These are phyloP conservation scores for Drosophila watanabei DNA, from an alignment of 1,140 invertebrate genomes.

Conservation along the genomic window DNA sequence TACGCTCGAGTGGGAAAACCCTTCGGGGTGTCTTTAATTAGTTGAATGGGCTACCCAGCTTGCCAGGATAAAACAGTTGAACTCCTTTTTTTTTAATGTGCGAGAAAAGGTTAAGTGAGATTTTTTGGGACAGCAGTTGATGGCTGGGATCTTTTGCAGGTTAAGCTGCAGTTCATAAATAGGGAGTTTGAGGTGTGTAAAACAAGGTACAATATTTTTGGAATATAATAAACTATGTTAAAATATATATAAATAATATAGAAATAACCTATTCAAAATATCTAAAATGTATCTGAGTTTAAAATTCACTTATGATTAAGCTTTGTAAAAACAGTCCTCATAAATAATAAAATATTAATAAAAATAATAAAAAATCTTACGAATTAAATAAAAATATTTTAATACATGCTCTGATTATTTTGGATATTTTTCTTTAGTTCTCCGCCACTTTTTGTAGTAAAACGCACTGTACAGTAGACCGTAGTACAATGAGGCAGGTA, in stretches of 20 bases:
- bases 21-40: constrained; percentile 59
- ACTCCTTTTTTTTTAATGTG: background rate
- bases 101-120: background rate
- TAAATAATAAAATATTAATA: too few species aligned
- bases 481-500: background rate
- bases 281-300: too few species aligned
- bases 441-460: constrained; percentile 3
- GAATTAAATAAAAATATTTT: too few species aligned
- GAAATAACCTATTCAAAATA: too few species aligned
- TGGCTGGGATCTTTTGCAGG: background rate
- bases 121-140: background rate
- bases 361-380: too few species aligned
- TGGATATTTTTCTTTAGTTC: too few species aligned
- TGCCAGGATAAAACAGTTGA: constrained; percentile 6
- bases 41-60: constrained; percentile 15
- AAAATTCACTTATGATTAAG: too few species aligned
- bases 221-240: background rate
- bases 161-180: constrained; percentile 29
- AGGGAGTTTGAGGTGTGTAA: constrained; percentile 5
- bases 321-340: too few species aligned
- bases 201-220: background rate
- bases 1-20: constrained; percentile 19
- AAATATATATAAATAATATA: background rate
- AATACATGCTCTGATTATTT: too few species aligned
- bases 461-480: background rate